These are phyloP conservation scores for Tragelaphus imberbis DNA, from an alignment of 2,113 vertebrate genomes.

Conservation along the genomic window DNA sequence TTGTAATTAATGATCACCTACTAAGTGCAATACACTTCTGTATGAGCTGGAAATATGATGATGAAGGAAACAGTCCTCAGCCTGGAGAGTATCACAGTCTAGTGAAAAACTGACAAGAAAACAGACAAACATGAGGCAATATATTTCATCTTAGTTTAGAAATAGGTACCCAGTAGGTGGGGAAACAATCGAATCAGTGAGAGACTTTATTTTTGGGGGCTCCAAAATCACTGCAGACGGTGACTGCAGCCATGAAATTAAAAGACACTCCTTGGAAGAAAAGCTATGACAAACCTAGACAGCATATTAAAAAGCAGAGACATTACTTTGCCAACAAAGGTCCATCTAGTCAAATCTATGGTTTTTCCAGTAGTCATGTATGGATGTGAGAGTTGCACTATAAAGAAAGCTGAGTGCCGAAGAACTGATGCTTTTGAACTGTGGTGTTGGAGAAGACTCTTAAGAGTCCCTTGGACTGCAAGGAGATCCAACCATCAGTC, in stretches of 20 bases:
- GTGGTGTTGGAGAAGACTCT: not conserved
- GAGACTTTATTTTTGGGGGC: not conserved
- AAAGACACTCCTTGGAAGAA: not conserved
- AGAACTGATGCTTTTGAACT: not conserved
- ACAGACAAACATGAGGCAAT: not conserved
- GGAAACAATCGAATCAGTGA: not conserved
- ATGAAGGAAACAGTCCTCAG: not conserved
- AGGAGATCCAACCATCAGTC: not conserved
- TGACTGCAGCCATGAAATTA: not conserved
- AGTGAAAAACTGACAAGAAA: not conserved
- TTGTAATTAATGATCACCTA: not conserved
- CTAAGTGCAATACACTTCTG: not conserved
- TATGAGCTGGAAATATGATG: not conserved
- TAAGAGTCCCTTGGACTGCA: not conserved
- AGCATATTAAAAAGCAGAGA: not conserved
- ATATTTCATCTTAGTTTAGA: not conserved
- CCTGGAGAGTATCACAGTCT: not conserved
- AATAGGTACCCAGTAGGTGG: not conserved
- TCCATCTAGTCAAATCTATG: not conserved
- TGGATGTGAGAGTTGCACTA: not conserved
- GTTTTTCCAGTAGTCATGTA: not conserved
- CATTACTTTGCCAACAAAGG: not conserved
- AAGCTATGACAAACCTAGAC: not conserved
- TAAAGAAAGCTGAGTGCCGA: not conserved
- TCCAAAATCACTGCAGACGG: not conserved